A percentile compares a stretch with the other conserved stretches of the same genome.
phyloP scores from a whole-genome alignment of 2,888 invertebrate species.

The Diachrysia chrysitis region DNA sequence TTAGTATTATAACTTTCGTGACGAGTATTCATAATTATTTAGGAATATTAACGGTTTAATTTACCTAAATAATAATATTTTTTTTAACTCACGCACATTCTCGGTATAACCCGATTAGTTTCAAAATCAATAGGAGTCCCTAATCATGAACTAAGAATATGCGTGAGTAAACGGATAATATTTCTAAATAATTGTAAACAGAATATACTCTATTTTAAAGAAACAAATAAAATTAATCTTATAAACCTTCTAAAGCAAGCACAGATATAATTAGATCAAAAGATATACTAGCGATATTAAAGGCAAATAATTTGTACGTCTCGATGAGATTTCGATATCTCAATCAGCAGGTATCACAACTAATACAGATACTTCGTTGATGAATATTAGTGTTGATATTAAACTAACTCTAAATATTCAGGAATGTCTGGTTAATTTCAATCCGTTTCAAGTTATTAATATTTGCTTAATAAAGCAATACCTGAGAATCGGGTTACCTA shows the following conservation, averaged over 20 bases:
- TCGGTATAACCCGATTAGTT: no score
- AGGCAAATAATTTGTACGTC: slow-evolving; percentile 35
- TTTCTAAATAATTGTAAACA: no score
- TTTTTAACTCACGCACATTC: no score
- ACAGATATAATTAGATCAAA: slow-evolving; percentile 10
- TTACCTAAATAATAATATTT: no score
- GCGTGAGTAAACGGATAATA: no score
- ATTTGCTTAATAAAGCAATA: slow-evolving; percentile 18
- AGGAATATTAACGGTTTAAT: no score
- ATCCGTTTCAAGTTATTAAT: slow-evolving; percentile 13
- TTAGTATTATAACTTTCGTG: no score
- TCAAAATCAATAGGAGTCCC: no score
- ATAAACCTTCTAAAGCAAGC: slow-evolving; percentile 21
- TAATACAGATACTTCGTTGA: slow-evolving; percentile 19
- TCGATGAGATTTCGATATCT: slow-evolving; percentile 11
- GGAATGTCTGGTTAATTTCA: slow-evolving; percentile 5
- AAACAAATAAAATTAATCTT: slow-evolving; percentile 13
- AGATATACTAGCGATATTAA: slow-evolving; percentile 34
- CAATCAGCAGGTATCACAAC: slow-evolving; percentile 25
- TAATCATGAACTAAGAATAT: no score
- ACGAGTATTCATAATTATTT: no score
- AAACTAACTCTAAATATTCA: slow-evolving; percentile 17
- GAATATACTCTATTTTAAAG: no score
- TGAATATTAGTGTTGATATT: slow-evolving; percentile 20
- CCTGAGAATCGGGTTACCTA: background rate